phyloP scores from a whole-genome alignment of 2,888 invertebrate species.

The Acanthosoma haemorrhoidale region DNA sequence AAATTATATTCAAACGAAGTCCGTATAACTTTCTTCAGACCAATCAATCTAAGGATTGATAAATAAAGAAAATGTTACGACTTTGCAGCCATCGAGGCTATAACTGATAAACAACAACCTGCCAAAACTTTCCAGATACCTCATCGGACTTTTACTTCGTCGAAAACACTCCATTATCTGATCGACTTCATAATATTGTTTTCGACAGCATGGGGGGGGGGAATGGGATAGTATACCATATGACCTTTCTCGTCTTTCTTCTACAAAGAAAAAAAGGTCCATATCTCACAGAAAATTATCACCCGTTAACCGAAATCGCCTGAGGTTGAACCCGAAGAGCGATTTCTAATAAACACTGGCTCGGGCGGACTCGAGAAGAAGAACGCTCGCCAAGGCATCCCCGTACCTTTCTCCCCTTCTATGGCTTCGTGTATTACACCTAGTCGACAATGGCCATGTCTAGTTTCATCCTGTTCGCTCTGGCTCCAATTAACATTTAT shows the following conservation, averaged over 20 bases:
- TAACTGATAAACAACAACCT: no score
- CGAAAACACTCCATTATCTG: no score
- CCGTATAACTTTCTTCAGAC: no score
- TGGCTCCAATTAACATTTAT: neutral
- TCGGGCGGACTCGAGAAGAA: neutral
- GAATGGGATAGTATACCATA: no score
- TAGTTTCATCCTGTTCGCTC: neutral
- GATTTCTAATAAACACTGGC: neutral
- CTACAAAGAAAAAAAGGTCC: neutral
- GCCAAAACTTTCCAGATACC: no score
- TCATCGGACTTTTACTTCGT: no score
- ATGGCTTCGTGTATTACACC: neutral
- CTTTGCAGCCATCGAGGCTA: no score
- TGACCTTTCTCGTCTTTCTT: neutral
- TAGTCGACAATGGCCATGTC: neutral
- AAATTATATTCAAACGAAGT: no score
- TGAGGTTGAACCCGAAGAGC: neutral
- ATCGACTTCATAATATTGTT: neutral
- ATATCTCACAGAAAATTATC: neutral
- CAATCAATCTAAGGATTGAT: no score
- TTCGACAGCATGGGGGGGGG: neutral
- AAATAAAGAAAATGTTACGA: no score
- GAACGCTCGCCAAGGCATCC: neutral
- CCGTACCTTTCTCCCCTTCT: constrained; percentile 3
- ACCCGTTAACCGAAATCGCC: neutral